These are phyloP conservation scores for Hecatera dysodea DNA, from an alignment of 2,888 invertebrate genomes.

Conservation along the genomic window DNA sequence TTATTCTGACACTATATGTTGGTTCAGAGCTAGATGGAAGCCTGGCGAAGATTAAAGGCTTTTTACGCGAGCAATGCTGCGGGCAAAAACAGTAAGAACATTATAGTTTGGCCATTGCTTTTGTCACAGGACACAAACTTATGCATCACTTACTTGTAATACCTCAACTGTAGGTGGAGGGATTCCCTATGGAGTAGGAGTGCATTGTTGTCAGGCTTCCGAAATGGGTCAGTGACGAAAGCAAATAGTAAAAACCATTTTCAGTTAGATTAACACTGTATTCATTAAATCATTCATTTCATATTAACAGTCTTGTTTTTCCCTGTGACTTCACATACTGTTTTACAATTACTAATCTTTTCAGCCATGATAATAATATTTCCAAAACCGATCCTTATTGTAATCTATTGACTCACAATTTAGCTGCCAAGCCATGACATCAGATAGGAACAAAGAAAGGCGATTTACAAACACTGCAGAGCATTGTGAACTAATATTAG, in stretches of 20 bases:
- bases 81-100: no score
- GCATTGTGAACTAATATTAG: conserved; percentile 61
- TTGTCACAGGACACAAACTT: neutral
- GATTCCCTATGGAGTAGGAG: neutral
- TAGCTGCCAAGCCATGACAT: conserved; percentile 51
- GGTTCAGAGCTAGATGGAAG: no score
- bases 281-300: neutral
- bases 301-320: conserved; percentile 4
- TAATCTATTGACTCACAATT: conserved; percentile 21
- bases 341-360: neutral
- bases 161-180: neutral
- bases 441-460: conserved; percentile 52
- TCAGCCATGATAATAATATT: neutral
- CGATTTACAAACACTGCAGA: conserved; percentile 52
- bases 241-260: conserved; percentile 26
- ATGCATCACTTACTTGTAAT: neutral
- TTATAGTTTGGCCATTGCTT: no score
- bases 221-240: conserved; percentile 21
- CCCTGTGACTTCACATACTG: neutral
- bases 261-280: neutral
- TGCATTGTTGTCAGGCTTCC: neutral
- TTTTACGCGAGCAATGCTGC: no score
- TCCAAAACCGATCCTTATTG: neutral
- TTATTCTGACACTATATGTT: no score
- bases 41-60: no score